These are phyloP conservation scores for Zaprionus lachaisei DNA, from an alignment of 1,140 invertebrate species.

Conservation along the genomic window DNA sequence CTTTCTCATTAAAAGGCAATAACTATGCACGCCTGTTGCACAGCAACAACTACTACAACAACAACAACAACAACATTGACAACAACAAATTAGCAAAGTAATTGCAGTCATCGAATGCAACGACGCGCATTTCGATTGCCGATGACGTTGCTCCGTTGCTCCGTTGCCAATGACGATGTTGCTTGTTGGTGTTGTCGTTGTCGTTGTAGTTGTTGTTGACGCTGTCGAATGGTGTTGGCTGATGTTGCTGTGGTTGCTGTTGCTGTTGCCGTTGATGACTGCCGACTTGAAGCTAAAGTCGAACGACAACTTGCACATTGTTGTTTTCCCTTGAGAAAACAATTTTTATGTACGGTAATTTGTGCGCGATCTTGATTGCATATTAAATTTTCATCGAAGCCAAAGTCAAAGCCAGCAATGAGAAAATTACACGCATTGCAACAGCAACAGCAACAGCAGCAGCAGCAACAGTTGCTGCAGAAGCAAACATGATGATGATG, in stretches of 20 bases:
- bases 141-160: slow-evolving; percentile 23
- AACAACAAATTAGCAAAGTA: slow-evolving; percentile 52
- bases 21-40: slow-evolving; percentile 19
- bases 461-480: slow-evolving; percentile 20
- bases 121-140: slow-evolving; percentile 33
- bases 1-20: slow-evolving; percentile 35
- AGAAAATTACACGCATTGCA: slow-evolving; percentile 81
- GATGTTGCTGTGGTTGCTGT: slow-evolving; percentile 7
- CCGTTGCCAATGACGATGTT: not conserved
- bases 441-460: slow-evolving; percentile 7
- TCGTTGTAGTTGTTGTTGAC: slow-evolving; percentile 8
- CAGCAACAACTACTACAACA: slow-evolving; percentile 7
- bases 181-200: not conserved
- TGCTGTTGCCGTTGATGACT: slow-evolving; percentile 34
- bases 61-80: slow-evolving; percentile 23
- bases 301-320: slow-evolving; percentile 64
- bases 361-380: slow-evolving; percentile 82
- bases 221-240: not conserved
- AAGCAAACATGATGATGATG: slow-evolving; percentile 50
- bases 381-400: slow-evolving; percentile 75
- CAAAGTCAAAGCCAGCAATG: slow-evolving; percentile 66
- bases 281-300: slow-evolving; percentile 32
- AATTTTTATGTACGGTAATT: slow-evolving; percentile 81
- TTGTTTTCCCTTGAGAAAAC: slow-evolving; percentile 81
- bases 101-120: slow-evolving; percentile 43